phyloP scores from a whole-genome alignment of 64 coral and sea anemone species.

The Dendronephthya gigantea region DNA sequence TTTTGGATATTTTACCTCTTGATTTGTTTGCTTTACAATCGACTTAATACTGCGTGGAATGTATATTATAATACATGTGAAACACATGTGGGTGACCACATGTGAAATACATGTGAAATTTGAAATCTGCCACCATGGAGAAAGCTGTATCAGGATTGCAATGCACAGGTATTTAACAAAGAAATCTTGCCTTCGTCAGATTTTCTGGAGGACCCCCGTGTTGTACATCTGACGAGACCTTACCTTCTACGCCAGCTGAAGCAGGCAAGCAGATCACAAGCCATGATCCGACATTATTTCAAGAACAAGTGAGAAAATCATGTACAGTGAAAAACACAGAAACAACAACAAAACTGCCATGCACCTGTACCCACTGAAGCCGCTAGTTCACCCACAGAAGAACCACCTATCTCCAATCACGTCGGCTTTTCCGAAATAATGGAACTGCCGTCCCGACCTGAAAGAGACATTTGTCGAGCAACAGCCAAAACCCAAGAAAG shows the following conservation, averaged over 20 bases:
- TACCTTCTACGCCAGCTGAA: conserved; percentile 4
- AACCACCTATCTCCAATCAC: neutral
- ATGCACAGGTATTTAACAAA: conserved; percentile 15
- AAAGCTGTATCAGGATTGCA: neutral
- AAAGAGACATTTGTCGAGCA: too few species aligned
- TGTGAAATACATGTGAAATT: too few species aligned
- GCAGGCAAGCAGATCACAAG: neutral
- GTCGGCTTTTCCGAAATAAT: neutral
- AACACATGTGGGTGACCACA: too few species aligned
- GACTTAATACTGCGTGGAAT: too few species aligned
- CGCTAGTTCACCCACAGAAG: neutral
- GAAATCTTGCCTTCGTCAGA: conserved; percentile 4
- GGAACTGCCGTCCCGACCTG: neutral
- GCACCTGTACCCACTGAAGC: neutral
- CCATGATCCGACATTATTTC: neutral
- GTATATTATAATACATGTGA: too few species aligned
- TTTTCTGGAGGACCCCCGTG: neutral
- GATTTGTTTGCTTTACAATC: too few species aligned
- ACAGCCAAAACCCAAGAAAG: too few species aligned
- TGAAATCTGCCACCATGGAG: neutral
- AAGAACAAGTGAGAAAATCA: neutral
- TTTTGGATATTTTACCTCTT: too few species aligned
- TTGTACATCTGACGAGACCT: neutral
- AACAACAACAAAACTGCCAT: neutral
- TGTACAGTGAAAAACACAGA: neutral